These are phyloP conservation scores for Corythornis leucogaster DNA, from an alignment of 2,797 vertebrate genomes.

Conservation along the genomic window DNA sequence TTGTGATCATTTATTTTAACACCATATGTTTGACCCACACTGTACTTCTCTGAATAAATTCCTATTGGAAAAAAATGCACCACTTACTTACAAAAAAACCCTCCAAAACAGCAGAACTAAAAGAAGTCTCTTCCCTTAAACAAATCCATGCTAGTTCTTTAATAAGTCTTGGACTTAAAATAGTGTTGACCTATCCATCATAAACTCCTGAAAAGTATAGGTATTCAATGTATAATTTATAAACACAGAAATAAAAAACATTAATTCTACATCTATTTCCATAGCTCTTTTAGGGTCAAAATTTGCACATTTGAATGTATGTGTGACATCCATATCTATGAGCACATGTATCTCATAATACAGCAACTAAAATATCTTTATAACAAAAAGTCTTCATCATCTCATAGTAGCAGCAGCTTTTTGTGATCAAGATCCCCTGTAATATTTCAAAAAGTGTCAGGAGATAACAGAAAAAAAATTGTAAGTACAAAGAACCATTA, in stretches of 20 bases:
- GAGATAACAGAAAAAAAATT: neutral
- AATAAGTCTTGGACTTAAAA: neutral
- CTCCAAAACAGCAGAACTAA: neutral
- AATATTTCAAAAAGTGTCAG: neutral
- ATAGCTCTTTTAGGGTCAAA: neutral
- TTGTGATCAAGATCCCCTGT: neutral
- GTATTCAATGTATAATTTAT: neutral
- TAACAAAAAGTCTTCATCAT: neutral
- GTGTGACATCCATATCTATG: neutral
- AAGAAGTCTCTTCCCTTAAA: neutral
- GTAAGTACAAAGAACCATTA: neutral
- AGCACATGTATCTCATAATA: neutral
- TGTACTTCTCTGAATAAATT: neutral
- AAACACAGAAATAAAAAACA: neutral
- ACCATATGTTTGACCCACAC: accelerated
- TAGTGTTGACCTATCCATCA: no score
- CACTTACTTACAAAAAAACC: neutral
- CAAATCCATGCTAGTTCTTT: neutral
- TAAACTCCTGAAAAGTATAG: neutral
- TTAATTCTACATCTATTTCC: neutral
- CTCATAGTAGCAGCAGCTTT: neutral
- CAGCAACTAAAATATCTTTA: neutral
- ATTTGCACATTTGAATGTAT: neutral
- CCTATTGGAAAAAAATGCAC: neutral
- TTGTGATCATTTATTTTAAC: neutral